A percentile compares a stretch with the other conserved stretches of the same genome.
Conservation (phyloP, 2,113 vertebrate species). For the Corythoichthys haematopterus region DNA sequence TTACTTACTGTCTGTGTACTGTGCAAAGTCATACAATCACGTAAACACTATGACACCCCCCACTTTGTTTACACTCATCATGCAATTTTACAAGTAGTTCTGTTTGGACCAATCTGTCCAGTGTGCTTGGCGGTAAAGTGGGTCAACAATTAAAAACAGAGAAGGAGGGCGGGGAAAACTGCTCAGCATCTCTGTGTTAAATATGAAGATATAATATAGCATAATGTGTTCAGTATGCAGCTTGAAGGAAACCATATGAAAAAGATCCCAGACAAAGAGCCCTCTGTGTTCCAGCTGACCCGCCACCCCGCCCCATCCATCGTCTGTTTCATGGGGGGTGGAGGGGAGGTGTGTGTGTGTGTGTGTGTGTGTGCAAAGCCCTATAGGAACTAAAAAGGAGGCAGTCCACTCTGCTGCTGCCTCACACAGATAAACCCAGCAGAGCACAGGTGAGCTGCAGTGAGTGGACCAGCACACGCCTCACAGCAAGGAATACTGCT, state of each 20-base stretch:
- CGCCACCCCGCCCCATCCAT: slow-evolving; percentile 62
- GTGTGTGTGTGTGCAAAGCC: slow-evolving; percentile 42
- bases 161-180: slow-evolving; percentile 14
- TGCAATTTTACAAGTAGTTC: slow-evolving; percentile 21
- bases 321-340: slow-evolving; percentile 50
- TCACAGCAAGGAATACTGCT: slow-evolving; percentile 28
- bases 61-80: slow-evolving; percentile 27
- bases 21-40: not conserved
- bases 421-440: slow-evolving; percentile 51
- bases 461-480: slow-evolving; percentile 21
- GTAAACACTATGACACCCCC: not conserved
- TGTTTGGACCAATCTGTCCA: slow-evolving; percentile 35
- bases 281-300: slow-evolving; percentile 74
- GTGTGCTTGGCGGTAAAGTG: slow-evolving; percentile 40
- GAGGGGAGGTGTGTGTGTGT: slow-evolving; percentile 14
- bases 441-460: slow-evolving; percentile 65
- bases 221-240: slow-evolving; percentile 81
- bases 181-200: slow-evolving; percentile 53
- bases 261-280: slow-evolving; percentile 73
- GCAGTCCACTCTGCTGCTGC: slow-evolving; percentile 48
- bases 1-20: not conserved
- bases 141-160: slow-evolving; percentile 32
- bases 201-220: slow-evolving; percentile 75
- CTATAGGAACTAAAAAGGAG: slow-evolving; percentile 64
- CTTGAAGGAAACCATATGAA: slow-evolving; percentile 80